These are phyloP conservation scores for Enteromius afrohamiltoni DNA, from an alignment of 2,797 vertebrate genomes.

Conservation along the genomic window DNA sequence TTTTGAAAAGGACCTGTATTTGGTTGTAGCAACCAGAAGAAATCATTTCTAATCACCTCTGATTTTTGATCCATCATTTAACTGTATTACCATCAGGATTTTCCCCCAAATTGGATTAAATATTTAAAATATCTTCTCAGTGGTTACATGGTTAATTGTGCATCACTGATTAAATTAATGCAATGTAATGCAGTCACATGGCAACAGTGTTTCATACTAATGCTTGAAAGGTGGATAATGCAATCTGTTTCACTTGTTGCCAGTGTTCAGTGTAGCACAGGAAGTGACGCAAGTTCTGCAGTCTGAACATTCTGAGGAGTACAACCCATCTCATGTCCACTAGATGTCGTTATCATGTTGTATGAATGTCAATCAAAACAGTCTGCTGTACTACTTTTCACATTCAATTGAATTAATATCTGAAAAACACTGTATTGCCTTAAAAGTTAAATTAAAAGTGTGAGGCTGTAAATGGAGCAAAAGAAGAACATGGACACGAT, in stretches of 20 bases:
- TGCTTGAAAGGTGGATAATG: neutral
- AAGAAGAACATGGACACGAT: neutral
- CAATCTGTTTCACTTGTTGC: neutral
- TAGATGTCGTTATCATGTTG: constrained; percentile 36
- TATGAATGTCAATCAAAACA: neutral
- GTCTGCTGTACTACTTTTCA: neutral
- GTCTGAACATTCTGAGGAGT: neutral
- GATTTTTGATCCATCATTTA: neutral
- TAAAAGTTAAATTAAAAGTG: neutral
- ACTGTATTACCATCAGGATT: too few species aligned
- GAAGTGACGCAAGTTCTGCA: neutral
- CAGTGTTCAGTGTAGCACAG: neutral
- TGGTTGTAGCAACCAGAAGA: neutral
- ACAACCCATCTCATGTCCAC: neutral
- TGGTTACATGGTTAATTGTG: neutral
- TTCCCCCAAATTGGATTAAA: neutral
- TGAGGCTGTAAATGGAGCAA: neutral
- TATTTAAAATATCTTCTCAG: neutral
- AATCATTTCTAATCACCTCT: neutral
- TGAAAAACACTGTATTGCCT: neutral
- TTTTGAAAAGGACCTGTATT: too few species aligned
- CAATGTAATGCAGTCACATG: neutral
- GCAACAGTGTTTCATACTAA: neutral
- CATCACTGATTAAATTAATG: neutral
- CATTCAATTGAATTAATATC: neutral